Evolutionary conservation across 2,113 vertebrate genomes (phyloP).

Genomic region (Balaeniceps rex): DNA sequence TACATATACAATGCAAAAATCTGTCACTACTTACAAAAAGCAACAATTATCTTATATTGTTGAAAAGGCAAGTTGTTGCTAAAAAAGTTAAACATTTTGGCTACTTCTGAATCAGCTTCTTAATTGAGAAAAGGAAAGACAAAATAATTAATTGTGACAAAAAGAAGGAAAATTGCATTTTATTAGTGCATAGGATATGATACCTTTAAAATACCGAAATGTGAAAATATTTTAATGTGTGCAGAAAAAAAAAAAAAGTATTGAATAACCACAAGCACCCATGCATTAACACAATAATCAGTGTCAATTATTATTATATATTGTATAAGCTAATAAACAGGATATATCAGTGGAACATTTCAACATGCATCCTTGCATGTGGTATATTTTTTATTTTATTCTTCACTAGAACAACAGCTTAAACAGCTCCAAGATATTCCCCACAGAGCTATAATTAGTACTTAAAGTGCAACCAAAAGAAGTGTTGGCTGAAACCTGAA

Average conservation of each 20-base stretch:
- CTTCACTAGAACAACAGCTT: slow-evolving; percentile 1
- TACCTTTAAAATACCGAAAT: not conserved
- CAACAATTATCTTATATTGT: not conserved
- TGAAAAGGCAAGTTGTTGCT: not conserved
- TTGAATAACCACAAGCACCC: not conserved
- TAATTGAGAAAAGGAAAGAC: not conserved
- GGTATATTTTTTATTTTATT: not conserved
- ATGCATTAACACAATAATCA: not conserved
- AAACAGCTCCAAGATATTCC: slow-evolving; percentile 46
- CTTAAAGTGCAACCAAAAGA: slow-evolving; percentile 35
- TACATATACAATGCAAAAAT: not conserved
- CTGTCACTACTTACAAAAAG: not conserved
- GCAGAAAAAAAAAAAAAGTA: fast-evolving
- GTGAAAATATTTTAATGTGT: not conserved
- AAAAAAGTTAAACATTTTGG: not conserved
- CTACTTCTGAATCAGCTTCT: not conserved
- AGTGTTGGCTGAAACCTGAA: slow-evolving; percentile 16
- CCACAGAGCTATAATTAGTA: slow-evolving; percentile 47
- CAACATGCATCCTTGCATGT: not conserved
- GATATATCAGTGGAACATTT: not conserved
- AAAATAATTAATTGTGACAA: not conserved
- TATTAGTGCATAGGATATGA: not conserved
- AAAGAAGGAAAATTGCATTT: not conserved
- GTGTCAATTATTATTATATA: too few relatives aligned
- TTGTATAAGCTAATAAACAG: too few relatives aligned